These are phyloP conservation scores for Drosophila mulleri DNA, from an alignment of 2,888 invertebrate species.

Conservation along the genomic window DNA sequence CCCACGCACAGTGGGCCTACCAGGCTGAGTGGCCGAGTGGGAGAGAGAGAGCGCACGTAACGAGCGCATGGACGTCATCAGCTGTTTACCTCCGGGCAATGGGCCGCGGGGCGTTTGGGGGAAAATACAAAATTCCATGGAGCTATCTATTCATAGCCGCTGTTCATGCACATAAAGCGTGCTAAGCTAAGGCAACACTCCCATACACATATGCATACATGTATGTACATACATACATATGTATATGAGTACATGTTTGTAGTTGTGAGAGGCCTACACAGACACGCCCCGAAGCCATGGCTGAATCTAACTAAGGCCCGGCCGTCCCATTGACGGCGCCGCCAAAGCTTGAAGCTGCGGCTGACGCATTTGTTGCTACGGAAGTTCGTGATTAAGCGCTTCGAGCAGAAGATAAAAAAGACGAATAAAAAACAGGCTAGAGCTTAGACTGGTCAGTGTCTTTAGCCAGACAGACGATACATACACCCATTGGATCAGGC, in stretches of 20 bases:
- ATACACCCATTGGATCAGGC: not conserved
- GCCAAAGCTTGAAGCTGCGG: slow-evolving; percentile 28
- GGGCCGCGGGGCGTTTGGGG: slow-evolving; percentile 16
- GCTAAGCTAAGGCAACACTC: slow-evolving; percentile 48
- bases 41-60: slow-evolving; percentile 61
- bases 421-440: slow-evolving; percentile 53
- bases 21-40: not conserved
- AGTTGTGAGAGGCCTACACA: slow-evolving; percentile 38
- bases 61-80: slow-evolving; percentile 76
- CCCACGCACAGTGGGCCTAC: slow-evolving; percentile 46
- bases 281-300: slow-evolving; percentile 70
- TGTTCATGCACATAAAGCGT: slow-evolving; percentile 75
- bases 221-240: not conserved
- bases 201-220: slow-evolving; percentile 20
- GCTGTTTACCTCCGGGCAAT: slow-evolving; percentile 58
- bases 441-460: slow-evolving; percentile 35
- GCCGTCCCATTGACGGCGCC: slow-evolving; percentile 43
- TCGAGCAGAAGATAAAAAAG: slow-evolving; percentile 15
- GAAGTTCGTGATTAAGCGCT: slow-evolving; percentile 76
- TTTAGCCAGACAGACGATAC: slow-evolving; percentile 36
- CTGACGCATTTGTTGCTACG: slow-evolving; percentile 79
- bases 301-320: slow-evolving; percentile 40
- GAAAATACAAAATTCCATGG: slow-evolving; percentile 62
- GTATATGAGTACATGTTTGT: not conserved
- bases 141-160: slow-evolving; percentile 74